A percentile compares a stretch with the other conserved stretches of the same genome.
Evolutionary conservation across 2,797 vertebrate genomes (phyloP).

Genomic region (Chaunax sp.): DNA sequence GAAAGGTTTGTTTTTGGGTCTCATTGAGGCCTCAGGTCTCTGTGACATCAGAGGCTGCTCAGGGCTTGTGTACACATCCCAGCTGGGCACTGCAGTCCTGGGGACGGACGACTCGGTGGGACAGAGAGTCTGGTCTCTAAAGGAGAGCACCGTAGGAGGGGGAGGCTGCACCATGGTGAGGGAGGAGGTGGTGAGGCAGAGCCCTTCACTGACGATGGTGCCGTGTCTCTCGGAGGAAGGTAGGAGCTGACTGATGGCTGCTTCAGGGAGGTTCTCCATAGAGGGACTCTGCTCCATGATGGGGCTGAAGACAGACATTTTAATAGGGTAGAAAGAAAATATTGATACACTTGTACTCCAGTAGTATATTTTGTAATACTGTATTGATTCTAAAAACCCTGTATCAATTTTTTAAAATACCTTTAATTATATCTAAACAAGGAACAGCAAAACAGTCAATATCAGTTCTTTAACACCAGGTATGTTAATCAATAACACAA

Average conservation of each 20-base stretch:
- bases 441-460: too few species aligned
- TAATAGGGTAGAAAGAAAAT: too few species aligned
- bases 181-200: slow-evolving; percentile 66
- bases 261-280: slow-evolving; percentile 43
- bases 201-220: slow-evolving; percentile 73
- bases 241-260: background rate
- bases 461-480: too few species aligned
- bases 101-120: slow-evolving; percentile 7
- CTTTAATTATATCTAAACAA: too few species aligned
- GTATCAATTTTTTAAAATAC: too few species aligned
- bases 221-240: slow-evolving; percentile 39
- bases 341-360: too few species aligned
- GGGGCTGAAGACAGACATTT: slow-evolving; percentile 74
- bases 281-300: slow-evolving; percentile 79
- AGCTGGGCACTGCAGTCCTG: slow-evolving; percentile 27
- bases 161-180: slow-evolving; percentile 69
- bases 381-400: too few species aligned
- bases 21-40: background rate
- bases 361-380: too few species aligned
- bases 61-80: slow-evolving; percentile 64
- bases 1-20: slow-evolving; percentile 5
- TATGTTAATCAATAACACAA: too few species aligned
- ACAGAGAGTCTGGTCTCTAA: slow-evolving; percentile 75
- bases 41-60: slow-evolving; percentile 10
- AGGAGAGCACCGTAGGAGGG: slow-evolving; percentile 62